These are phyloP conservation scores for Erebia aethiops DNA, from an alignment of 2,888 invertebrate species.

Conservation along the genomic window DNA sequence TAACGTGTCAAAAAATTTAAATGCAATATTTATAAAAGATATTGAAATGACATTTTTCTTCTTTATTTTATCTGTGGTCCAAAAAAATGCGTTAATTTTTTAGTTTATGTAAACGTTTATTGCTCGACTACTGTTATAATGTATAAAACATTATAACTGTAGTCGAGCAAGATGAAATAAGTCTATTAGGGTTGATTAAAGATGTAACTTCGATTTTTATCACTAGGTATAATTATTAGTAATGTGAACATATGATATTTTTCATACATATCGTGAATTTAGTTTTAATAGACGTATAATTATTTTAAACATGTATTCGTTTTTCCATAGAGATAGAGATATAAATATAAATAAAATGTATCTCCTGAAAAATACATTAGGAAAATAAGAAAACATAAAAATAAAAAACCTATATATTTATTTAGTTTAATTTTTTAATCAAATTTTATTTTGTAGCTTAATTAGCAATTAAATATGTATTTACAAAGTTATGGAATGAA, in stretches of 20 bases:
- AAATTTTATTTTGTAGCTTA: neutral
- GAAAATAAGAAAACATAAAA: neutral
- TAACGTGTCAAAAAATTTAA: too few relatives aligned
- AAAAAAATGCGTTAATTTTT: too few relatives aligned
- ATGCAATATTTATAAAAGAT: too few relatives aligned
- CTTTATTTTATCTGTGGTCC: too few relatives aligned
- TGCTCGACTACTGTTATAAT: too few relatives aligned
- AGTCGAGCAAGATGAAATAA: neutral
- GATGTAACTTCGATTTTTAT: neutral
- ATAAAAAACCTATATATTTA: neutral
- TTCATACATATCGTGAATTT: slow-evolving; percentile 34
- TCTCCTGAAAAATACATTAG: neutral
- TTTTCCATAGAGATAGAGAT: neutral
- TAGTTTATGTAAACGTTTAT: too few relatives aligned
- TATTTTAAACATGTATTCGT: neutral
- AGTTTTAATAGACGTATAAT: slow-evolving; percentile 12
- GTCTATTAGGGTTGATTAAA: neutral
- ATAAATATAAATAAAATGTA: neutral
- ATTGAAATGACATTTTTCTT: too few relatives aligned
- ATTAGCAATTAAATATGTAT: neutral
- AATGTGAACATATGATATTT: slow-evolving; percentile 17
- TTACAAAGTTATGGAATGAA: neutral
- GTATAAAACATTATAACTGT: too few relatives aligned
- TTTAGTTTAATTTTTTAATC: slow-evolving; percentile 6
- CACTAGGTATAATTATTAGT: neutral